Evolutionary conservation across 2,113 vertebrate genomes (phyloP).

Genomic region (Heptranchias perlo): DNA sequence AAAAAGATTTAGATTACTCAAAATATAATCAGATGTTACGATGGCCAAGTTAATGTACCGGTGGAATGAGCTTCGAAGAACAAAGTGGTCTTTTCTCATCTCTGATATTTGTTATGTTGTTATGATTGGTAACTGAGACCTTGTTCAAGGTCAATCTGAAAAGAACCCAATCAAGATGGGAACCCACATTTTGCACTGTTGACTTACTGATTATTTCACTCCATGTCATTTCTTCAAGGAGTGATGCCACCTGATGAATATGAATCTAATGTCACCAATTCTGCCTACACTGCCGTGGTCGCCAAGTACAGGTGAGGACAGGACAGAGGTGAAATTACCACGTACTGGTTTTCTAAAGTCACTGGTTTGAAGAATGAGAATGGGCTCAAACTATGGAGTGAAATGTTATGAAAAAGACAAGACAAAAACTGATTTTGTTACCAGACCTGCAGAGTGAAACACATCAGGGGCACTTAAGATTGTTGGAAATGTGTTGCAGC

Average conservation of each 20-base stretch:
- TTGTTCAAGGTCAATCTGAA: not conserved
- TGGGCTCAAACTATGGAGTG: not conserved
- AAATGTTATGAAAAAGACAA: not conserved
- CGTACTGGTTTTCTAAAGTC: not conserved
- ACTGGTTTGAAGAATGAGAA: not conserved
- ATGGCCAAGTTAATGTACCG: not conserved
- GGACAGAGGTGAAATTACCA: not conserved
- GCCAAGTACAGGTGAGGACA: constrained; percentile 68
- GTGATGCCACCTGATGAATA: constrained; percentile 94
- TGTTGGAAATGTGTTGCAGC: not conserved
- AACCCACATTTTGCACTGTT: not conserved
- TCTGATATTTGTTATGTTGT: not conserved
- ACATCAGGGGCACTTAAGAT: not conserved
- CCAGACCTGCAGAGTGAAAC: not conserved
- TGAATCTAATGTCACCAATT: constrained; percentile 73
- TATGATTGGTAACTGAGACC: not conserved
- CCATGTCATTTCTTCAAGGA: constrained; percentile 53
- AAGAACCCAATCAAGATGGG: not conserved
- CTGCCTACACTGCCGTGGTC: constrained; percentile 81
- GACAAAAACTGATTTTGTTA: not conserved
- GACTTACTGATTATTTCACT: constrained; percentile 11
- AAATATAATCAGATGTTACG: not conserved
- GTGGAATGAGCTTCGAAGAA: not conserved
- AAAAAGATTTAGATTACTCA: not conserved
- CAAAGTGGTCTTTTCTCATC: not conserved